These are phyloP conservation scores for Aproaerema taeniolella DNA, from an alignment of 2,888 invertebrate species.

Conservation along the genomic window DNA sequence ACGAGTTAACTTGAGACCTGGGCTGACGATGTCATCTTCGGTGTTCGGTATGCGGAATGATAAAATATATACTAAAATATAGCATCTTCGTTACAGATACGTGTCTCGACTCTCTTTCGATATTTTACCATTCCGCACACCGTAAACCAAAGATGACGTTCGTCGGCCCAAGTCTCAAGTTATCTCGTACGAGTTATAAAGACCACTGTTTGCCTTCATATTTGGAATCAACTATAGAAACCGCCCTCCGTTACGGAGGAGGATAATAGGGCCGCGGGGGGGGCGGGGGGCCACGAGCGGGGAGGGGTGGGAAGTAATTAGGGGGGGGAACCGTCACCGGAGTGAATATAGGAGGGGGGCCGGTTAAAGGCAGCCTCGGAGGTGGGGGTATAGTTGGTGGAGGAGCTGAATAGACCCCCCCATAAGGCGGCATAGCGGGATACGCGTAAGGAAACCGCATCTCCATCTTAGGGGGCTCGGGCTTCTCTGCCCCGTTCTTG, in stretches of 20 bases:
- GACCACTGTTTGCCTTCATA: no score
- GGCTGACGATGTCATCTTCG: no score
- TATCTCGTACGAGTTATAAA: no score
- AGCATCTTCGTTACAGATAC: no score
- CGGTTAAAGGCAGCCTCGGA: constrained; percentile 49
- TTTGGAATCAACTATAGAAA: no score
- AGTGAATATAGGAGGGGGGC: constrained; percentile 30
- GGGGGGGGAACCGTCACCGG: constrained; percentile 61
- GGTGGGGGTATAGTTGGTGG: constrained; percentile 43
- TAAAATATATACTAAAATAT: no score
- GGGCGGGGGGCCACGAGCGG: constrained; percentile 35
- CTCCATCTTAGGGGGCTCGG: constrained; percentile 52
- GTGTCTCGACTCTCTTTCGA: no score
- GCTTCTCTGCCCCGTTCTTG: constrained; percentile 59
- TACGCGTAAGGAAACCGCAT: constrained; percentile 50
- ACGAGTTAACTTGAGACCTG: no score
- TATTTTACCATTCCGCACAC: no score
- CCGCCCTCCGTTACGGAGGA: constrained; percentile 48
- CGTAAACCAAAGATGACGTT: no score
- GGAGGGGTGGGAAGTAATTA: constrained; percentile 49
- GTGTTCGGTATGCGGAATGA: no score
- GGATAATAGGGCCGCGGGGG: constrained; percentile 62
- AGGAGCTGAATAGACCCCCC: constrained; percentile 62
- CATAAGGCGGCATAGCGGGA: constrained; percentile 54
- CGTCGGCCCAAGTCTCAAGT: no score